Evolutionary conservation across 2,888 invertebrate genomes (phyloP), one percentile per base, ranked within the genome.

Genomic region (Eudasyphora cyanicolor): DNA sequence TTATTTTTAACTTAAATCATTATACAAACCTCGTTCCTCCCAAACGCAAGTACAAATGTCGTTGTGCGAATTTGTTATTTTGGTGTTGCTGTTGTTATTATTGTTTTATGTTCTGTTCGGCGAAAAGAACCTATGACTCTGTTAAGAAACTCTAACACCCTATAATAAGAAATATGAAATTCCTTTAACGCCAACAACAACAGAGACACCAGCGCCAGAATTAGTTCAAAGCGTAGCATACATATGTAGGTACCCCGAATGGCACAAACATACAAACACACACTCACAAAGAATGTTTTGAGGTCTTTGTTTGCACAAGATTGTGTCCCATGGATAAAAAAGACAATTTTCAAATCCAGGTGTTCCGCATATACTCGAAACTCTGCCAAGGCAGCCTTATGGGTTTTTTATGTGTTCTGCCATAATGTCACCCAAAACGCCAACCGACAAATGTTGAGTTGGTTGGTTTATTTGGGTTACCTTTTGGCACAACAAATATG

Each of bases 91-190:
- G 12, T 12, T 2, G 12, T 4, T 10, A 24, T 57, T 24, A 27
- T 57, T 57, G 12, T 14, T 29, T 29, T 60, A 29, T 57, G 14
- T 57, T 24, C 12, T 57, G n/a, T 27, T 42, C 42, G 67, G 5
- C 38, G 42, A 14, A 57, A 38, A 54, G 21, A 71, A 70, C 70
- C 29, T 51, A 62, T 51, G 27, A 27, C 24, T 51, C 32, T n/a
- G n/a, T n/a, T n/a, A 14, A 57, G 75, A 71, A 64, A 81, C 78
- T n/a, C n/a, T 80, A 84, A 78, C 80, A 84, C 80, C 84, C 84
- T 77, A 79, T 73, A 80, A 70, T 80, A 78, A 45, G 76, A 84
- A 83, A 81, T 81, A 84, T 84, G 77, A 79, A 84, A 81, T 84
- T 84, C 81, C 78, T 81, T 62, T 60, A 76, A 82, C 78, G 10